Percentiles rank a stretch among this genome's conserved stretches.
Evolutionary conservation across 2,797 vertebrate genomes (phyloP).

Genomic region (Melanotaenia nigrans): DNA sequence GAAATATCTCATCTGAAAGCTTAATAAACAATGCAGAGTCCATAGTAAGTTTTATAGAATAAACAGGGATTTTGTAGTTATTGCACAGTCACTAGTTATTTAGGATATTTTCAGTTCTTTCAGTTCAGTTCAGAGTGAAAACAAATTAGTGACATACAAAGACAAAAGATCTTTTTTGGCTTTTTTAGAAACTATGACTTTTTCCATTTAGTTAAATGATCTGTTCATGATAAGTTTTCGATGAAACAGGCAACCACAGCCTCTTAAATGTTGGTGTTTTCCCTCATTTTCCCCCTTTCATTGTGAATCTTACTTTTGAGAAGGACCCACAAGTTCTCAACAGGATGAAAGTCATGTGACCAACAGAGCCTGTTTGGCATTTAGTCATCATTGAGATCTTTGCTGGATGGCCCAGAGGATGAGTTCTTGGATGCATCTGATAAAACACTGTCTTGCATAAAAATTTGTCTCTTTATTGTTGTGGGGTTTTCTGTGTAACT

Average conservation of each 20-base stretch:
- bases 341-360: background rate
- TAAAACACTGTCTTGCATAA: conserved; percentile 8
- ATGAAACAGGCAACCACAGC: background rate
- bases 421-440: background rate
- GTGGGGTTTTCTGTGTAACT: background rate
- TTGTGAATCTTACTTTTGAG: background rate
- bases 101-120: background rate
- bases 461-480: conserved; percentile 3
- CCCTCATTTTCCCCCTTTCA: background rate
- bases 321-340: background rate
- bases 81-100: background rate
- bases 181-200: background rate
- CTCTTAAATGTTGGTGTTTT: background rate
- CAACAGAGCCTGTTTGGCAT: background rate
- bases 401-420: background rate
- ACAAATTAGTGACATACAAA: background rate
- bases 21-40: background rate
- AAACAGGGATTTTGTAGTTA: background rate
- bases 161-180: background rate
- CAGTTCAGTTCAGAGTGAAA: background rate
- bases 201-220: background rate
- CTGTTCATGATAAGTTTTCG: background rate
- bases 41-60: background rate
- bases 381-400: background rate
- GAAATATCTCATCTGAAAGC: background rate